Evolutionary conservation across 2,888 invertebrate genomes (phyloP).

Genomic region (Phymatocera aterrima): DNA sequence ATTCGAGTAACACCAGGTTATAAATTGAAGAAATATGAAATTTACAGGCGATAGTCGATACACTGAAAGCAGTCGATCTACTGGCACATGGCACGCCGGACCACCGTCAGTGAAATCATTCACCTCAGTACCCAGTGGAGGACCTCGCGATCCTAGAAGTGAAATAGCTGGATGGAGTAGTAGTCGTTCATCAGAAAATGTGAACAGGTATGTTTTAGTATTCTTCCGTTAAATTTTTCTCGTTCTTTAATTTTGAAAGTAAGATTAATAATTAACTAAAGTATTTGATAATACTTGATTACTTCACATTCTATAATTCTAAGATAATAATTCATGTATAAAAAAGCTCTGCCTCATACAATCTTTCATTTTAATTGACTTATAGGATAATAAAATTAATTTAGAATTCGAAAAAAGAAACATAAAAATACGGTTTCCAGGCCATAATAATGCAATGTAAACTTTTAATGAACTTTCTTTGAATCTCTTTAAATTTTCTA

Average conservation of each 20-base stretch:
- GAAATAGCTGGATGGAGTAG: constrained; percentile 72
- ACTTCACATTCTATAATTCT: too few relatives aligned
- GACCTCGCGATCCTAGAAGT: constrained; percentile 68
- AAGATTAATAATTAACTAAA: too few relatives aligned
- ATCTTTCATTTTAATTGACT: too few relatives aligned
- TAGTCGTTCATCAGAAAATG: constrained; percentile 70
- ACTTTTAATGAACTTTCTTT: too few relatives aligned
- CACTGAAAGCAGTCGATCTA: constrained; percentile 69
- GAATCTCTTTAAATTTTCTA: background rate
- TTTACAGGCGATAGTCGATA: constrained; percentile 70
- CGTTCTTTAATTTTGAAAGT: background rate
- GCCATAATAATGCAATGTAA: too few relatives aligned
- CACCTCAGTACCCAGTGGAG: constrained; percentile 68
- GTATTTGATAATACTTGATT: too few relatives aligned
- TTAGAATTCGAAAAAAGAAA: too few relatives aligned
- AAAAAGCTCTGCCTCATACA: too few relatives aligned
- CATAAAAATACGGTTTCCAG: too few relatives aligned
- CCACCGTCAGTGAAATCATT: constrained; percentile 70
- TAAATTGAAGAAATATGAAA: background rate
- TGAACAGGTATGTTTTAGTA: constrained; percentile 64
- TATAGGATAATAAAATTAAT: too few relatives aligned
- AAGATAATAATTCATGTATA: too few relatives aligned
- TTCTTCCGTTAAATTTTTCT: background rate
- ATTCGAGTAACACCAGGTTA: background rate
- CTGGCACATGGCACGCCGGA: constrained; percentile 71